Conservation (phyloP, 2,797 vertebrate genomes). For the Apodemus agrarius region DNA sequence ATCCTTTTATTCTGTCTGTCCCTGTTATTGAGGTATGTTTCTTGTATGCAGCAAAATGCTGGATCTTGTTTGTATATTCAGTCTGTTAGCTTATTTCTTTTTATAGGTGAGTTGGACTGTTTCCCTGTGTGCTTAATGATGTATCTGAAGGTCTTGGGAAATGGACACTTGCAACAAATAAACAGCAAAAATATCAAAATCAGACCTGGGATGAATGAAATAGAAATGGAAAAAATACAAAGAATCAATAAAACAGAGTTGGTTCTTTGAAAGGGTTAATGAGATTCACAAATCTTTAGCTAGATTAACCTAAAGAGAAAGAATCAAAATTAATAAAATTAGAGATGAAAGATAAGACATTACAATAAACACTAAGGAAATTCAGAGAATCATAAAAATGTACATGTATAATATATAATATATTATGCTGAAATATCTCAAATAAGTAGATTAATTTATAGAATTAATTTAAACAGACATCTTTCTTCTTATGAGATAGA, state of each 20-base stretch:
- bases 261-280: not conserved
- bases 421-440: not conserved
- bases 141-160: not conserved
- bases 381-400: not conserved
- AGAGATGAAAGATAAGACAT: not conserved
- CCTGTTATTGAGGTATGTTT: too few species aligned
- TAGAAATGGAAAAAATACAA: not conserved
- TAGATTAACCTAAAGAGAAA: not conserved
- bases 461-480: not conserved
- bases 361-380: not conserved
- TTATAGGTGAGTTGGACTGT: too few species aligned
- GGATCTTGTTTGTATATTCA: too few species aligned
- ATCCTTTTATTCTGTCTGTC: too few species aligned
- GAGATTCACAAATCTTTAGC: not conserved
- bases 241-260: not conserved
- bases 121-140: not conserved
- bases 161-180: not conserved
- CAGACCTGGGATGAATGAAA: not conserved
- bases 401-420: not conserved
- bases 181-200: not conserved
- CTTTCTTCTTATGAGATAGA: not conserved
- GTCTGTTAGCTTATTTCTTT: too few species aligned
- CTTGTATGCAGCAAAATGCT: too few species aligned
- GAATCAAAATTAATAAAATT: not conserved
- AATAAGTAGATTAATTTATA: not conserved